phyloP scores from a whole-genome alignment of 64 coral and sea anemone genomes.

The Anthopleura sola region DNA sequence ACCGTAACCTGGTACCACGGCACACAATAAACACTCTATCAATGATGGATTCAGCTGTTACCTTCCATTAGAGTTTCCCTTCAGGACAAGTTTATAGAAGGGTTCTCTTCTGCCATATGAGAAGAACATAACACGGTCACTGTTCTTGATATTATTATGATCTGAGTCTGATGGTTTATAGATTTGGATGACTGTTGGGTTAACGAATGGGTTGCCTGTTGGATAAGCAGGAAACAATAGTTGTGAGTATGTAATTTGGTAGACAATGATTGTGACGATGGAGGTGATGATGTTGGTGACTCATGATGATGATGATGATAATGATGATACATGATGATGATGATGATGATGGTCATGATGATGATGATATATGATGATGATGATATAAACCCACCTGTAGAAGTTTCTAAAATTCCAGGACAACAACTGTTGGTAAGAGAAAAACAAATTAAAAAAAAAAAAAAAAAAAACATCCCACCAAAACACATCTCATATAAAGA shows the following conservation, averaged over 20 bases:
- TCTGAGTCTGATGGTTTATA: conserved; percentile 24
- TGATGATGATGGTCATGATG: neutral
- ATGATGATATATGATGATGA: neutral
- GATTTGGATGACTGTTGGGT: conserved; percentile 67
- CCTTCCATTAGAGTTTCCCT: conserved; percentile 83
- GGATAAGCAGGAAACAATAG: neutral
- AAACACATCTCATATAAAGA: neutral
- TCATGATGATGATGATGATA: neutral
- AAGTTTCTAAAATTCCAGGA: neutral
- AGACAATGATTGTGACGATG: neutral
- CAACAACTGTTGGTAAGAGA: neutral
- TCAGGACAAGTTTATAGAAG: conserved; percentile 88
- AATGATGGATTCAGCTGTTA: conserved; percentile 14
- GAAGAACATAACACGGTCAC: conserved; percentile 83
- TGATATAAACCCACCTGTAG: neutral
- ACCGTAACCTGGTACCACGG: too few species aligned
- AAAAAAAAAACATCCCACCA: neutral
- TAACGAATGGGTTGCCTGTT: conserved; percentile 55
- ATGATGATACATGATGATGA: neutral
- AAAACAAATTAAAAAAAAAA: neutral
- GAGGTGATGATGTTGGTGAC: neutral
- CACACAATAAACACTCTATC: too few species aligned
- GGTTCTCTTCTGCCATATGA: conserved; percentile 95
- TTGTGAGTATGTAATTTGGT: neutral
- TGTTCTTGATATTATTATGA: conserved; percentile 23